A percentile compares a stretch with the other conserved stretches of the same genome.
Evolutionary conservation across 2,888 invertebrate species (phyloP).

Genomic region (Vesta saturnalis): DNA sequence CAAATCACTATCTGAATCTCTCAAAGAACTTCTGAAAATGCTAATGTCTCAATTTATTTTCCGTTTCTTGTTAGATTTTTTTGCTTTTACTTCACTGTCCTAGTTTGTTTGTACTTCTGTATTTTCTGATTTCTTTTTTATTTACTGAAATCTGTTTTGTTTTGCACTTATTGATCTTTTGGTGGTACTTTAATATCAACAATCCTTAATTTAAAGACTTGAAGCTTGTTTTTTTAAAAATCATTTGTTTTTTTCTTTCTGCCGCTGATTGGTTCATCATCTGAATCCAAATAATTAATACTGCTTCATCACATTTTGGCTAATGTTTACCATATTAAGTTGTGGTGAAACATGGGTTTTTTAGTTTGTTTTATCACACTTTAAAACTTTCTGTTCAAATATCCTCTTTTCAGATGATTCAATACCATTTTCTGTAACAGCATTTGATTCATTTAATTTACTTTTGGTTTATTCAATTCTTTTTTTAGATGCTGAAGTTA

Average conservation of each 20-base stretch:
- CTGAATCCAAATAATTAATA: conserved; percentile 56
- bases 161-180: too few relatives aligned
- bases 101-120: not conserved
- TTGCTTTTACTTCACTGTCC: not conserved
- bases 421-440: too few relatives aligned
- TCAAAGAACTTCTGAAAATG: not conserved
- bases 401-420: too few relatives aligned
- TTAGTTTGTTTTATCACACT: conserved; percentile 58
- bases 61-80: not conserved
- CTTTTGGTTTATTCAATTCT: too few relatives aligned
- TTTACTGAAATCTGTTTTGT: not conserved
- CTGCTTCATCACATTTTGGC: conserved; percentile 40
- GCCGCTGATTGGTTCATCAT: conserved; percentile 39
- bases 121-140: not conserved
- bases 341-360: conserved; percentile 44
- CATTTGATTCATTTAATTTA: not conserved
- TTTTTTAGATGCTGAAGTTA: too few relatives aligned
- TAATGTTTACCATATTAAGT: conserved; percentile 21
- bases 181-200: not conserved
- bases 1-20: not conserved
- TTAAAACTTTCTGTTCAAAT: conserved; percentile 42
- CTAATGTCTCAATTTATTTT: not conserved
- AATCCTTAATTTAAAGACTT: not conserved
- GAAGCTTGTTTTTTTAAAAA: not conserved
- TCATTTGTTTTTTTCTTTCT: conserved; percentile 3